Evolutionary conservation across 2,888 invertebrate genomes (phyloP), one percentile per base, ranked within the genome.

Genomic region (Drosophila picticornis): DNA sequence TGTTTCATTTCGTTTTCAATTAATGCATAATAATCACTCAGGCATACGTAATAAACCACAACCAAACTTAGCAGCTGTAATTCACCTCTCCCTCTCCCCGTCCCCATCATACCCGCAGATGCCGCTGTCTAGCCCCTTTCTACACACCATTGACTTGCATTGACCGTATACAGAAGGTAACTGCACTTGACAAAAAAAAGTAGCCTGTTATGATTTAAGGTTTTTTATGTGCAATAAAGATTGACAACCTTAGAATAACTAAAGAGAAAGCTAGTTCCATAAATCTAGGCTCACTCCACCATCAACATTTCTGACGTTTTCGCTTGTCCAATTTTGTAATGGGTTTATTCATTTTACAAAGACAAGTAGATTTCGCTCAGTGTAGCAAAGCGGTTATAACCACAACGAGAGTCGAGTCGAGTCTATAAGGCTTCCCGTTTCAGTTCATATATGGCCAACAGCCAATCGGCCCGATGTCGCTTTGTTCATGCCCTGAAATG

Each of bases 371-470:
- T n/a, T 5, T n/a, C 11, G 6, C 22, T 43, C 46, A 22, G 57
- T 57, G 43, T 31, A 31, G 5, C 6, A 71, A 76, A 81, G 72
- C 60, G 70, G 76, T 65, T 51, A 64, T 56, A 75, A 59, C 81
- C 64, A 80, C 81, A 80, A 70, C 57, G 57, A 36, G 48, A 71
- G 31, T 67, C 32, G 43, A 52, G 25, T 51, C 46, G 46, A 56
- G 81, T 76, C 75, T 80, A 80, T 81, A 72, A 76, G 84, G 87
- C 84, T 89, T 84, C 87, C 87, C 84, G 70, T 66, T 46, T 73
- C 58, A 70, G 27, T 68, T 61, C 65, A 72, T 72, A 88, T 84
- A 84, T 80, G 87, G 89, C 65, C 51, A 60, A 50, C 58, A 55
- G 55, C 38, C 65, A 66, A 64, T 29, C 32, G 43, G 46, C 22